Base-by-base conservation (phyloP, 2,888 invertebrate genomes). In the Lasioglossum malachurum region DNA sequence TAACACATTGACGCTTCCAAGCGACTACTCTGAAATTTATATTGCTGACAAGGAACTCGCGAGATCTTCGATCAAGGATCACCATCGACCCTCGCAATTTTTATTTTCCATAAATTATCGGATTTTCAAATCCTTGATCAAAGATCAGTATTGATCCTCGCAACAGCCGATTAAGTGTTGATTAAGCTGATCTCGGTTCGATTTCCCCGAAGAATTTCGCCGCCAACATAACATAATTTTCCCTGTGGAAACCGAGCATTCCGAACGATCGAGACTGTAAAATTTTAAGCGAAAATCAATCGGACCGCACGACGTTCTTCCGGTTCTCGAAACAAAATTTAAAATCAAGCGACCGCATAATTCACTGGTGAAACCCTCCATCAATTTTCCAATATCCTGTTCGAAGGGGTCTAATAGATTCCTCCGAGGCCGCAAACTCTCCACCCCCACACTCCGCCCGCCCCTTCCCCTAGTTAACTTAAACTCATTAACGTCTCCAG, bases 311-410 rank as follows among this genome's bases (percentile, higher is more conserved):
- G 19, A 31, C 44, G 44, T 60, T n/a, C 44, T 16, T 44, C 23
- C 38, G 35, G 12, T 4, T 44, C 35, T 44, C 72, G 16, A 46
- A 53, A 44, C 44, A 73, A 41, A 82, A 73, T 76, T 81, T 23
- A 64, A 44, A 76, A 73, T 75, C 83, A 74, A 74, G 31, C 73
- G 73, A 76, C 76, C 73, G 64, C 76, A 49, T 67, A 84, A 82
- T 49, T 78, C 69, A 41, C 75, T 16, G 35, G 10, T 64, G 53
- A 78, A 78, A 71, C 35, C 44, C 27, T 53, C 69, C 77, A 80
- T 74, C 57, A 69, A 79, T 69, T 83, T 84, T 77, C 74, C 71
- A 83, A 83, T 83, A 78, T 78, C 71, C 74, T 27, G 71, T 75
- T 71, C 49, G 23, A 10, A 14, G 44, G 38, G 71, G 57, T 71